Base-by-base conservation (phyloP, 1,140 invertebrate genomes). In the Ylistrum balloti region DNA sequence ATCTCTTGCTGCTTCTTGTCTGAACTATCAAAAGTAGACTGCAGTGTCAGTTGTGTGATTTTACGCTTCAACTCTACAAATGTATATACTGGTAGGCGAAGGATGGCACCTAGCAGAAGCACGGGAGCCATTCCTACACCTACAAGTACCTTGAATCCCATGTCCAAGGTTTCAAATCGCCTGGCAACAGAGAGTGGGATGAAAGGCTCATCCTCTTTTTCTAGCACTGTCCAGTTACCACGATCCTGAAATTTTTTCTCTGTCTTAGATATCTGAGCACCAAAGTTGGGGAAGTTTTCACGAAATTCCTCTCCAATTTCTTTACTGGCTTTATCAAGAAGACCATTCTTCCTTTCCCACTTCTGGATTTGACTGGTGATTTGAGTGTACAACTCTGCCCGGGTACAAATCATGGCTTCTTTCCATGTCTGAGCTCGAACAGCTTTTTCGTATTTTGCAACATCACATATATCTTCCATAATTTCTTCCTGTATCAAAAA, bases 231-330 rank as follows among this genome's bases (percentile, higher is more conserved):
- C 13, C 5, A 33, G 33, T 48, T 33, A 33, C 41, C 85, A 33
- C 56, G 35, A 38, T 35, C 41, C n/a, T 38, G 45, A 86, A 90
- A 88, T 17, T 87, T 86, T 45, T 91, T 91, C 41, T 93, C 89
- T 41, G 87, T 88, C 34, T 87, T 33, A 87, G 87, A 91, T 22
- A 93, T 45, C 38, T 92, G 89, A 7, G 74, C 86, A 34, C 92
- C 88, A 92, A 93, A 93, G n/a, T 90, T 87, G 17, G 93, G 93
- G 91, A 93, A 93, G 22, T 92, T 89, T 33, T 90, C 87, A 15
- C 88, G 86, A 48, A 93, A 91, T 2, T 87, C 89, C 22, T 91
- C 33, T 35, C 88, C 34, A 33, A 92, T 90, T 17, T 74, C 5
- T 33, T 90, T 41, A 41, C 90, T 88, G 38, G 91, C 56, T n/a